Evolutionary conservation across 2,113 vertebrate species (phyloP), one percentile per base, ranked within the genome.

Genomic region (Otus sunia): DNA sequence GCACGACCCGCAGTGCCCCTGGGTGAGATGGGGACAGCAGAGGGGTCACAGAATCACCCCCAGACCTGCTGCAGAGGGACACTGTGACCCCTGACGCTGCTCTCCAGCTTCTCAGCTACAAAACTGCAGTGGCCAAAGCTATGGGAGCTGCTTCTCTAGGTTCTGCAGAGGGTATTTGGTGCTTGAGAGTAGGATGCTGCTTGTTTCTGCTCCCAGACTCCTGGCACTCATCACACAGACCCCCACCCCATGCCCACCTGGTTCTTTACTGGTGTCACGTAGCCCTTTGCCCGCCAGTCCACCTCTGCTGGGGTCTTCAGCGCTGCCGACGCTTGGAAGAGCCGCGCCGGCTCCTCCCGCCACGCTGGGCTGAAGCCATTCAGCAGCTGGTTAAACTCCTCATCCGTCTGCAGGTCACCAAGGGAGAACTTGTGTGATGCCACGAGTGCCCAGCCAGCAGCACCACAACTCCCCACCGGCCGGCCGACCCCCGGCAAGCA

Each of bases 341-440:
- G 34, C 3, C 1, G 45, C 0, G 0, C 23, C 0, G 47, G 41
- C 34, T 71, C 15, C 55, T 49, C 14, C 2, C 0, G 18, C 47
- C 0, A 0, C 0, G 3, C 86, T 0, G 62, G 74, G 34, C 4
- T 30, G 63, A 93, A 94, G 78, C 96, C 49, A 0, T 88, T 97
- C 80, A 97, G 62, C 50, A 88, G 80, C 75, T 23, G 21, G 39
- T 96, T 95, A 14, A 97, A 93, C 77, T 97, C 97, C 89, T 96
- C 81, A 0, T 90, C 85, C 0, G 86, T 97, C 97, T 97, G 87
- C 39, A 41, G 55, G 59, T 20, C 23, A 4, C 30, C 71, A 30
- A 69, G 47, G 63, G 50, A 63, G n/a, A 60, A 37, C 12, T 17
- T 2, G 0, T 5, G 62, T 43, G 68, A 71, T 30, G 36, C 36